phyloP scores from a whole-genome alignment of 2,113 vertebrate genomes.

The Hassar affinis region DNA sequence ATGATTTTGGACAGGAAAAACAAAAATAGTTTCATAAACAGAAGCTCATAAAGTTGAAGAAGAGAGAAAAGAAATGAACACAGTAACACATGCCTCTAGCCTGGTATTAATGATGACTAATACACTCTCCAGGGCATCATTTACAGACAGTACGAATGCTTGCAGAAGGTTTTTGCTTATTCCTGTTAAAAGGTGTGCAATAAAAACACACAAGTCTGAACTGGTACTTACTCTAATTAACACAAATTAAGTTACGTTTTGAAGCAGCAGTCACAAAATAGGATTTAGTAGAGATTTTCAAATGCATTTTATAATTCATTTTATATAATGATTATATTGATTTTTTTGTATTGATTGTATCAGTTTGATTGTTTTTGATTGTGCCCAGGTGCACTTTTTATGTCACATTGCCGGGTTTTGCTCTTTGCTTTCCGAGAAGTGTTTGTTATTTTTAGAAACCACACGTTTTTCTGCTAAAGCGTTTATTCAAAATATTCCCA shows the following conservation, averaged over 20 bases:
- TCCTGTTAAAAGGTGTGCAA: neutral
- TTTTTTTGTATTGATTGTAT: neutral
- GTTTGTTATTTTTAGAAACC: neutral
- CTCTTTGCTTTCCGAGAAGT: neutral
- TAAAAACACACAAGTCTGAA: neutral
- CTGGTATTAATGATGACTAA: slow-evolving; percentile 47
- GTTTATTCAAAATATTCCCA: neutral
- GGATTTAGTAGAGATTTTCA: neutral
- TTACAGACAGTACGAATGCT: slow-evolving; percentile 29
- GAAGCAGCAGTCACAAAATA: neutral
- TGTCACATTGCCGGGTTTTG: neutral
- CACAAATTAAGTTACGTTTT: neutral
- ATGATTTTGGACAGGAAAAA: neutral
- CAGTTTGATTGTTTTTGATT: neutral
- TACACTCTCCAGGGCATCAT: neutral
- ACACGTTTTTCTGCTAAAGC: neutral
- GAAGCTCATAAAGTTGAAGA: slow-evolving; percentile 2
- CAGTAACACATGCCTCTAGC: slow-evolving; percentile 28
- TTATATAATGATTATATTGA: too few relatives aligned
- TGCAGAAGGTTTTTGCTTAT: neutral
- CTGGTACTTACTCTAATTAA: neutral
- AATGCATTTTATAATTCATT: too few relatives aligned
- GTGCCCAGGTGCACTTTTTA: neutral
- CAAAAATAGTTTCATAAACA: neutral
- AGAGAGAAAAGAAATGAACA: neutral